Conservation (phyloP, 2,797 vertebrate species). For the Podarcis siculus region DNA sequence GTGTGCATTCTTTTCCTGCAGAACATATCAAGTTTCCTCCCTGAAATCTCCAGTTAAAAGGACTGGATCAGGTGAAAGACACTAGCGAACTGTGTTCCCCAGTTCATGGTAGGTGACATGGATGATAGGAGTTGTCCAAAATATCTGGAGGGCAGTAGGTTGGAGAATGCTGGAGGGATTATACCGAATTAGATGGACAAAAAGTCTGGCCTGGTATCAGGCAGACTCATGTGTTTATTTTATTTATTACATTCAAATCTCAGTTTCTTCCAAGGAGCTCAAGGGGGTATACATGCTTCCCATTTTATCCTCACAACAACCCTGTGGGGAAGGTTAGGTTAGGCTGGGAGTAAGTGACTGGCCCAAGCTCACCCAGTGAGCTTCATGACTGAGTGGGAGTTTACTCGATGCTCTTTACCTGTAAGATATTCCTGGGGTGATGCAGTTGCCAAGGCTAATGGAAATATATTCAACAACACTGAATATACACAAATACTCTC, state of each 20-base stretch:
- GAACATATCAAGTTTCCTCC: background rate
- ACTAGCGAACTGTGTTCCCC: too few species aligned
- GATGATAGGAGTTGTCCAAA: too few species aligned
- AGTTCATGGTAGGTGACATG: too few species aligned
- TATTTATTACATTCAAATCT: too few species aligned
- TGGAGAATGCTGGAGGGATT: background rate
- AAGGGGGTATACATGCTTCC: too few species aligned
- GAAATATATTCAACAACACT: background rate
- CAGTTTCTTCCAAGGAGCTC: too few species aligned
- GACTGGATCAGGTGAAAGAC: background rate
- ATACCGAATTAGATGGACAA: background rate
- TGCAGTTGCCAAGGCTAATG: background rate
- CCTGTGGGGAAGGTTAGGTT: too few species aligned
- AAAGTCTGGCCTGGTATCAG: background rate
- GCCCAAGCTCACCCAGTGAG: too few species aligned
- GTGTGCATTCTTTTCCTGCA: background rate
- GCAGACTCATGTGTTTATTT: too few species aligned
- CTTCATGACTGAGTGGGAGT: background rate
- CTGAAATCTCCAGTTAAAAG: background rate
- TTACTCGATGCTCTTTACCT: background rate
- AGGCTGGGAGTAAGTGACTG: too few species aligned
- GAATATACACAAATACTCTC: background rate
- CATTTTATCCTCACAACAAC: too few species aligned
- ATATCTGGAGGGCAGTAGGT: too few species aligned
- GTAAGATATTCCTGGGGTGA: background rate